Conservation (phyloP, 2,888 invertebrate genomes). For the Aspidiotus destructor region DNA sequence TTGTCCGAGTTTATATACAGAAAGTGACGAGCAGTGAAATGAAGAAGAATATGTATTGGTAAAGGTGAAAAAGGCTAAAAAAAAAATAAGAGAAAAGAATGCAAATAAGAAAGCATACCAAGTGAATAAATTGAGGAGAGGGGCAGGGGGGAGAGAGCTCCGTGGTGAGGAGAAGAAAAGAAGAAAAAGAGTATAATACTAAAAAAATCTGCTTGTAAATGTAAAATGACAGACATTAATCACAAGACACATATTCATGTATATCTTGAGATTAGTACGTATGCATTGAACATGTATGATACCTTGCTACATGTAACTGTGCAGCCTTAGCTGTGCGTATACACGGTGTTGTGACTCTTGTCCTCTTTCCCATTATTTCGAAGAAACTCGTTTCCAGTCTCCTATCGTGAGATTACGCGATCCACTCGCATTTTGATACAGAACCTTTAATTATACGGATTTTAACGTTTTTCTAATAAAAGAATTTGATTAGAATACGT, state of each 20-base stretch:
- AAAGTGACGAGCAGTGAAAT: too few species aligned
- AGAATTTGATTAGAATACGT: conserved; percentile 4
- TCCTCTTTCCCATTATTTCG: conserved; percentile 30
- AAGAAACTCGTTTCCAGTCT: conserved; percentile 27
- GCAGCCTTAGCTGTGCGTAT: conserved; percentile 21
- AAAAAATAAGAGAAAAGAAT: not conserved
- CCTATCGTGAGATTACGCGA: conserved; percentile 27
- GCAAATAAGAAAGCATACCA: not conserved
- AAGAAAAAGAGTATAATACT: conserved; percentile 15
- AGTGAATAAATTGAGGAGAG: not conserved
- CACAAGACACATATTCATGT: conserved; percentile 25
- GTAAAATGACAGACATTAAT: conserved; percentile 29
- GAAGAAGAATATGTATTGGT: too few species aligned
- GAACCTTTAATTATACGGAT: conserved; percentile 14
- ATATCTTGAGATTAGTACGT: conserved; percentile 26
- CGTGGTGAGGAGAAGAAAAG: conserved; percentile 7
- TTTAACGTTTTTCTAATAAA: conserved; percentile 10
- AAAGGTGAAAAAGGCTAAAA: not conserved
- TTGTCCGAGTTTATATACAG: too few species aligned
- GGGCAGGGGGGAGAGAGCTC: not conserved
- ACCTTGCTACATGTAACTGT: conserved; percentile 21
- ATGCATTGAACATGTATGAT: conserved; percentile 28
- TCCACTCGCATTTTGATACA: conserved; percentile 13
- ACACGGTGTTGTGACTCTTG: conserved; percentile 25
- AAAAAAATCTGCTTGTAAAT: conserved; percentile 27